Conservation (phyloP, 1,140 invertebrate genomes). For the Tachypleus tridentatus region DNA sequence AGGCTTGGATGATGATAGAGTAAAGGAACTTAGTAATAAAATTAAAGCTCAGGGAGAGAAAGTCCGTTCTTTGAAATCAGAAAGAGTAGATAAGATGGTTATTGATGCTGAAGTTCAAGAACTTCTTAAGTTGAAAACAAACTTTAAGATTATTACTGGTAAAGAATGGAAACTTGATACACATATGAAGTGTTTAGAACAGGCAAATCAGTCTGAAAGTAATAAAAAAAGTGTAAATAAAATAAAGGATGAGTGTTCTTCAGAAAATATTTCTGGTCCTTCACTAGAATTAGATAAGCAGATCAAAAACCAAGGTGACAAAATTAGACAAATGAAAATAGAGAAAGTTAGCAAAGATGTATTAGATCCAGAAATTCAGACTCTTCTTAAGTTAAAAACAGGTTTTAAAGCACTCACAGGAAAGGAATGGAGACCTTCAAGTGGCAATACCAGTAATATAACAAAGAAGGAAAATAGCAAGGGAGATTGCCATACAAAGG, state of each 20-base stretch:
- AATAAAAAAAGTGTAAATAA: no score
- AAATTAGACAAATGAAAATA: slow-evolving; percentile 54
- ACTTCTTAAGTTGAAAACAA: slow-evolving; percentile 49
- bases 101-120: slow-evolving; percentile 49
- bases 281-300: slow-evolving; percentile 37
- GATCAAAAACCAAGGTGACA: slow-evolving; percentile 54
- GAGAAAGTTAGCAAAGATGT: slow-evolving; percentile 28
- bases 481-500: no score
- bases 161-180: slow-evolving; percentile 41
- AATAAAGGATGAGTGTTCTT: no score
- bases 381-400: slow-evolving; percentile 34
- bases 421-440: no score
- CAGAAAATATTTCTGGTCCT: no score
- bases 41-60: slow-evolving; percentile 55
- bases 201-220: no score
- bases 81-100: slow-evolving; percentile 27
- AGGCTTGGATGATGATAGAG: not conserved
- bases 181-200: no score
- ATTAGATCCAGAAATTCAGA: slow-evolving; percentile 48
- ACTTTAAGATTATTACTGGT: slow-evolving; percentile 41
- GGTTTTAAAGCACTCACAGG: slow-evolving; percentile 13
- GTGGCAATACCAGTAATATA: no score
- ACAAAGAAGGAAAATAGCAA: no score
- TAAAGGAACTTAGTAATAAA: slow-evolving; percentile 38
- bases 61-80: slow-evolving; percentile 53